Evolutionary conservation across 2,797 vertebrate species (phyloP), one percentile per base, ranked within the genome.

Genomic region (Hypotaenidia okinawae): DNA sequence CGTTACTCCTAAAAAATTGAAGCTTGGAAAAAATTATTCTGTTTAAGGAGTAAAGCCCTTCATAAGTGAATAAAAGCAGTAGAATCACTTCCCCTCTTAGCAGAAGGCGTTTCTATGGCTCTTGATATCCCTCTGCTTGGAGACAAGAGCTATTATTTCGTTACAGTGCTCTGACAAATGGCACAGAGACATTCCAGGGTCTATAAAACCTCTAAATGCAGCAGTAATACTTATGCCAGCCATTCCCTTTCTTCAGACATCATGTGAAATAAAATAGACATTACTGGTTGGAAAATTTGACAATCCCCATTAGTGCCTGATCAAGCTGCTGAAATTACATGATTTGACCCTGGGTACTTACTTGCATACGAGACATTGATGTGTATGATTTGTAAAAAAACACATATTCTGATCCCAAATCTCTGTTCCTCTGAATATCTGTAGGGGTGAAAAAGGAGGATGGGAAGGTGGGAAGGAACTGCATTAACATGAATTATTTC

Each of bases 201-300:
- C 74, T 95, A 74, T 85, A 90, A 94, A 95, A 83, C 54, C 35
- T 87, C 41, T 35, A 83, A 84, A 89, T 33, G 15, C 63, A 88
- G 41, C 41, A 80, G 41, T 32, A 35, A 43, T 54, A 51, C 32
- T 91, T 82, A 87, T 4, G 27, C 14, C 61, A 94, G 32, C 16
- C 52, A 37, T 90, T 88, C 16, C 4, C 16, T 79, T 77, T 47
- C 41, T 37, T 79, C 67, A 84, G 49, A 74, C 28, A 78, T 81
- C 21, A 24, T 55, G 24, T 64, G 49, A 89, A 90, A 90, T 70
- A 85, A 54, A 84, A 80, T 3, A 70, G 33, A 68, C 0, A 1
- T 64, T 68, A 30, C 22, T 77, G 13, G 9, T 9, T 83, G n/a
- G 45, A 87, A 96, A 96, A 84, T n/a, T 7, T 84, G 14, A 35